A percentile compares a stretch with the other conserved stretches of the same genome.
Conservation (phyloP, 2,797 vertebrate species). For the Mallotus villosus region DNA sequence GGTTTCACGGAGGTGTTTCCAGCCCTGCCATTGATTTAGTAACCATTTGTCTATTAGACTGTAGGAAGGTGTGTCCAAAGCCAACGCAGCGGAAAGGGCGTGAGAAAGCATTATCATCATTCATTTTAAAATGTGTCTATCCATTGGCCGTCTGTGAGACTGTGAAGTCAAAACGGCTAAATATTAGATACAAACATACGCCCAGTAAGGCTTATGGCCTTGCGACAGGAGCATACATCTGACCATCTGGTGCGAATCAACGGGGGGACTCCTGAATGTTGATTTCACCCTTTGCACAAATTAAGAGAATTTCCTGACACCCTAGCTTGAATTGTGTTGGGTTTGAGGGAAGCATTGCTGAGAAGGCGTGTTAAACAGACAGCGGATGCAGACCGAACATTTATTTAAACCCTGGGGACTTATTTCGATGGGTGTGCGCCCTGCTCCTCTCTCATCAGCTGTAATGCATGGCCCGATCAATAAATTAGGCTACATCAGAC, state of each 20-base stretch:
- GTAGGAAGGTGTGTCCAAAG: conserved; percentile 25
- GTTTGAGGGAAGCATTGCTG: neutral
- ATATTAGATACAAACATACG: conserved; percentile 6
- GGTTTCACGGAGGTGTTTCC: neutral
- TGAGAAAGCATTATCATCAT: neutral
- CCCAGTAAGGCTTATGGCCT: conserved; percentile 29
- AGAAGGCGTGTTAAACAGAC: neutral
- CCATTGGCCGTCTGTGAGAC: neutral
- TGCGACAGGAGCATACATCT: conserved; percentile 29
- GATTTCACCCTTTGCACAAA: conserved; percentile 32
- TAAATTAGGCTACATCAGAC: neutral
- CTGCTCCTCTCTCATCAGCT: neutral
- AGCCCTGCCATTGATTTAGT: neutral
- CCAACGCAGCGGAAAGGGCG: conserved; percentile 11
- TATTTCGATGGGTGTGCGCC: neutral
- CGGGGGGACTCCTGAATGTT: conserved; percentile 47
- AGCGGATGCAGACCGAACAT: neutral
- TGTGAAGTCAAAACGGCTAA: neutral
- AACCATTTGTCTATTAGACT: conserved; percentile 12
- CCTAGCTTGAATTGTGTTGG: conserved; percentile 22
- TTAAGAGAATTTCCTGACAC: conserved; percentile 31
- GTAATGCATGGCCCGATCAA: conserved; percentile 2
- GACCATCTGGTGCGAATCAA: conserved; percentile 63
- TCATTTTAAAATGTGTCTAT: neutral
- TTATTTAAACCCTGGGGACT: neutral